Evolutionary conservation across 2,797 vertebrate genomes (phyloP).

Genomic region (Lithobates sylvaticus): DNA sequence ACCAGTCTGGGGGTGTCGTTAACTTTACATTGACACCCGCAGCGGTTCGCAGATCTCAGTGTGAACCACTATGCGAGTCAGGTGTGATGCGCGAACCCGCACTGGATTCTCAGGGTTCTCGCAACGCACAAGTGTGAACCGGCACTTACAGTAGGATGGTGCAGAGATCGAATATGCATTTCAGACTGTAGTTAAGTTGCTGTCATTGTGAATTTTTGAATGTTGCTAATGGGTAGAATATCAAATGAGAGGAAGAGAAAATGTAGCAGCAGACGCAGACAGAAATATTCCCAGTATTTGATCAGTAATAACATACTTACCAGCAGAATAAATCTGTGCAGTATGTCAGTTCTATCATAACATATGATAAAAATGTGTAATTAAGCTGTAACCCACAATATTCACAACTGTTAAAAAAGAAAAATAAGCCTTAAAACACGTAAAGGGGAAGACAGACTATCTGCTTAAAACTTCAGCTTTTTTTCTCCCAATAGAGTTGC

Average conservation of each 20-base stretch:
- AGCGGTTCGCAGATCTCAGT: too few relatives aligned
- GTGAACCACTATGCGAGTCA: too few relatives aligned
- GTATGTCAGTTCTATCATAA: background rate
- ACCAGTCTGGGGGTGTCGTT: too few relatives aligned
- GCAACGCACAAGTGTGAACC: too few relatives aligned
- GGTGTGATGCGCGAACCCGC: too few relatives aligned
- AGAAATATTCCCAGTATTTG: background rate
- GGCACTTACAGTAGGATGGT: background rate
- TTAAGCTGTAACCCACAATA: background rate
- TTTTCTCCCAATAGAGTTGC: too few relatives aligned
- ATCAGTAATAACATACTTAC: slow-evolving; percentile 2
- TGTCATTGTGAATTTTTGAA: background rate
- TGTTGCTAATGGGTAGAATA: background rate
- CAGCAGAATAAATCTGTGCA: background rate
- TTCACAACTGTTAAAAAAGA: background rate
- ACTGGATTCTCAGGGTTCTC: too few relatives aligned
- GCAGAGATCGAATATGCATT: background rate
- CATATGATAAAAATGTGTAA: background rate
- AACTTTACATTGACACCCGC: too few relatives aligned
- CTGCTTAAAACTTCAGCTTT: too few relatives aligned
- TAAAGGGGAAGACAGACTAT: too few relatives aligned
- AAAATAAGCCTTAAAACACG: too few relatives aligned
- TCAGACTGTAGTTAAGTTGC: background rate
- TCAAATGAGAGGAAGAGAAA: background rate
- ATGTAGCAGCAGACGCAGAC: background rate